Conservation (phyloP, 2,797 vertebrate genomes). For the Phylloscopus collybita region DNA sequence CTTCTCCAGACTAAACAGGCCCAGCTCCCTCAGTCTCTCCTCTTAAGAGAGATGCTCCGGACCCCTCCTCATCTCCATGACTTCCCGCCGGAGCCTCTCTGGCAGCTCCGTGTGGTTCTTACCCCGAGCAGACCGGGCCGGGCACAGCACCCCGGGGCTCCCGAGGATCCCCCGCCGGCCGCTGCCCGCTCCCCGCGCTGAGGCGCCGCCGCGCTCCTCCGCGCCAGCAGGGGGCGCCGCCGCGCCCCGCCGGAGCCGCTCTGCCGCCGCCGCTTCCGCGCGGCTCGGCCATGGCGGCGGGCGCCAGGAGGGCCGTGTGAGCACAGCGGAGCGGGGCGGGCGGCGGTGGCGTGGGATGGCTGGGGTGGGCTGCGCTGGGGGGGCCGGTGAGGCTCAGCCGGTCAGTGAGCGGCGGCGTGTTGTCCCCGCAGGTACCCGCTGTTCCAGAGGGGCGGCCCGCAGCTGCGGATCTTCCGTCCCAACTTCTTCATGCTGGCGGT, state of each 20-base stretch:
- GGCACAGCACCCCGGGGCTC: background rate
- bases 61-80: background rate
- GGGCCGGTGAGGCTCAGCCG: background rate
- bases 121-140: fast-evolving
- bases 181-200: background rate
- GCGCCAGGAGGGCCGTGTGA: background rate
- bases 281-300: slow-evolving; percentile 6
- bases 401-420: background rate
- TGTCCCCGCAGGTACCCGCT: slow-evolving; percentile 84
- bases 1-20: too few species aligned
- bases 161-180: too few species aligned
- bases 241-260: background rate
- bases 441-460: slow-evolving; percentile 92
- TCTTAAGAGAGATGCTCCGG: background rate
- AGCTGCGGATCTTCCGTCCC: slow-evolving; percentile 92
- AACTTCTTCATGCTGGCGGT: slow-evolving; percentile 90
- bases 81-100: background rate
- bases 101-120: fast-evolving
- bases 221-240: background rate
- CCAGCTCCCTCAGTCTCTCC: background rate
- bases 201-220: background rate
- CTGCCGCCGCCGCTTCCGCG: background rate
- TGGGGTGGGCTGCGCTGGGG: background rate
- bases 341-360: background rate
- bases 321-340: background rate